Conservation (phyloP, 2,797 vertebrate genomes). For the Sciurus vulgaris region DNA sequence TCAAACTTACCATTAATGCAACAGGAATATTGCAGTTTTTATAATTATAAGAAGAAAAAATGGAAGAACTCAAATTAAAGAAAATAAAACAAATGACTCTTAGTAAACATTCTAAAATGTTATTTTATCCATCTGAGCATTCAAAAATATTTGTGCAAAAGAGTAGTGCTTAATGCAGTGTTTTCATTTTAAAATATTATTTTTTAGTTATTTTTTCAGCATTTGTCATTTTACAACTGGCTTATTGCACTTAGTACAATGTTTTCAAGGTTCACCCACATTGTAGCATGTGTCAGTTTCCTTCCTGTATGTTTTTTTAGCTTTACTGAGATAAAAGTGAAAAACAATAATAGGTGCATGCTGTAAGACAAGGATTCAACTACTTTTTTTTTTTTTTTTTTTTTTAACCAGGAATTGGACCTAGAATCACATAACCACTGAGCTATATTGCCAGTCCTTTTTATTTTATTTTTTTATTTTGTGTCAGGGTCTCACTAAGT, state of each 20-base stretch:
- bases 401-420: too few species aligned
- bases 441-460: too few species aligned
- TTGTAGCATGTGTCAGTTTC: not conserved
- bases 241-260: not conserved
- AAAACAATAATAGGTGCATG: not conserved
- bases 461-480: too few species aligned
- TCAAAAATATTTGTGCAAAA: slow-evolving; percentile 22
- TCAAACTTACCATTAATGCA: not conserved
- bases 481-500: too few species aligned
- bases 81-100: not conserved
- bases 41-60: not conserved
- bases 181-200: not conserved
- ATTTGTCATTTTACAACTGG: not conserved
- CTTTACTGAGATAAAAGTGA: not conserved
- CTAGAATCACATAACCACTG: too few species aligned
- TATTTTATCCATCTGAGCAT: not conserved
- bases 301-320: not conserved
- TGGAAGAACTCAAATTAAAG: not conserved
- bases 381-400: too few species aligned
- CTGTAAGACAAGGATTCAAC: too few species aligned
- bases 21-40: not conserved
- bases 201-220: not conserved
- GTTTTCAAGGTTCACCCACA: not conserved
- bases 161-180: not conserved
- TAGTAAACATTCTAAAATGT: not conserved